Evolutionary conservation across 2,888 invertebrate species (phyloP), one percentile per base, ranked within the genome.

Genomic region (Euclidia mi): DNA sequence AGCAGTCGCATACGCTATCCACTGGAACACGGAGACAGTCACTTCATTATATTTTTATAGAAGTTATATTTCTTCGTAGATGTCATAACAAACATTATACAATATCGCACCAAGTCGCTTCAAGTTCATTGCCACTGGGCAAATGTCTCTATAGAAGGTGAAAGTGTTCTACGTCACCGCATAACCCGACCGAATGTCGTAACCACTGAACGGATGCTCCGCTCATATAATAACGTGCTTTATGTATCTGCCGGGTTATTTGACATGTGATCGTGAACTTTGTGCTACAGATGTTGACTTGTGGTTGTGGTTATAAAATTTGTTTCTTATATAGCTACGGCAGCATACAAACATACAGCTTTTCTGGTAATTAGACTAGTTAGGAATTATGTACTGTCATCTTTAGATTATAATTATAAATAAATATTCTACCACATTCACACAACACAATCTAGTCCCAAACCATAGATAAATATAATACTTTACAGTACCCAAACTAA

Each of bases 71-170:
- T 25, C 11, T 11, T 18, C 18, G 29, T 12, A 64, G 63, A 69
- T 75, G 72, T 67, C 75, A 82, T 72, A 75, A 73, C 57, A 49
- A 46, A 40, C 50, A 65, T 76, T 78, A 76, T 72, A 67, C 68
- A 76, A 78, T 69, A 71, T 50, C 37, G 49, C 61, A 66, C 53
- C 89, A 91, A 91, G 92, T 50, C 37, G 49, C 61, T 65, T 51
- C 89, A 91, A 91, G 92, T 88, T 91, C 92, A 91, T 85, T 89
- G 89, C 77, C 88, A 84, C 62, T 82, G 82, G 81, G 87, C 82
- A 75, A 78, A 79, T 82, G 82, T 85, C 85, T 75, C 76, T 61
- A 53, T 59, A 57, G 81, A 80, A 82, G 85, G 89, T 87, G 90
- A 91, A 91, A 92, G 91, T 86, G 65, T 53, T 41, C 55, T 52